Conservation (phyloP, 2,113 vertebrate species). For the Grammomys dolichurus region DNA sequence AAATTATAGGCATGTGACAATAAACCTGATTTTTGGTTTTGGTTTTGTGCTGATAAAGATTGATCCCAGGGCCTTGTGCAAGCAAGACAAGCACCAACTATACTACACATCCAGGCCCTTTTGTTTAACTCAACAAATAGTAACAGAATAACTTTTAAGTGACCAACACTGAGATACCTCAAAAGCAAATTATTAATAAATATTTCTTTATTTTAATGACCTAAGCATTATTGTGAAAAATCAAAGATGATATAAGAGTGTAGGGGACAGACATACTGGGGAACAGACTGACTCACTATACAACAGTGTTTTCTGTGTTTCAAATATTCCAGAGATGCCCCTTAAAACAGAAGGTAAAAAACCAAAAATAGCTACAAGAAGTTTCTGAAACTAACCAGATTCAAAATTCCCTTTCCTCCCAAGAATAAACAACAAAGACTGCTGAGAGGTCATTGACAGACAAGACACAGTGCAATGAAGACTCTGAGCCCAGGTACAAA, state of each 20-base stretch:
- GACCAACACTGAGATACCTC: background rate
- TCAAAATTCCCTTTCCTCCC: background rate
- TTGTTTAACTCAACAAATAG: background rate
- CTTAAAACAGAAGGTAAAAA: background rate
- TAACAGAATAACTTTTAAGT: background rate
- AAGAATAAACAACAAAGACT: background rate
- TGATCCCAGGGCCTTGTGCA: background rate
- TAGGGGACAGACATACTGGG: background rate
- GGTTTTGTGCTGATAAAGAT: background rate
- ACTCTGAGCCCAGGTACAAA: background rate
- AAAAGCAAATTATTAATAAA: constrained; percentile 1
- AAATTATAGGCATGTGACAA: background rate
- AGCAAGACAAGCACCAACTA: background rate
- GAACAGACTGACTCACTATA: background rate
- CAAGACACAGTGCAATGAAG: background rate
- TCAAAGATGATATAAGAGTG: background rate
- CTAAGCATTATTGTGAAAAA: background rate
- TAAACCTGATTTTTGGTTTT: background rate
- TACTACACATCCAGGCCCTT: background rate
- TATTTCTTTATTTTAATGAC: background rate
- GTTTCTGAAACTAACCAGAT: background rate
- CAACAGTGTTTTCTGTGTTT: background rate
- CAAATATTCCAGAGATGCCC: background rate
- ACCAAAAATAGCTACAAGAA: background rate
- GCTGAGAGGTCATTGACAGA: background rate